Base-by-base conservation (phyloP, 2,113 vertebrate genomes). In the Dromiciops gliroides region DNA sequence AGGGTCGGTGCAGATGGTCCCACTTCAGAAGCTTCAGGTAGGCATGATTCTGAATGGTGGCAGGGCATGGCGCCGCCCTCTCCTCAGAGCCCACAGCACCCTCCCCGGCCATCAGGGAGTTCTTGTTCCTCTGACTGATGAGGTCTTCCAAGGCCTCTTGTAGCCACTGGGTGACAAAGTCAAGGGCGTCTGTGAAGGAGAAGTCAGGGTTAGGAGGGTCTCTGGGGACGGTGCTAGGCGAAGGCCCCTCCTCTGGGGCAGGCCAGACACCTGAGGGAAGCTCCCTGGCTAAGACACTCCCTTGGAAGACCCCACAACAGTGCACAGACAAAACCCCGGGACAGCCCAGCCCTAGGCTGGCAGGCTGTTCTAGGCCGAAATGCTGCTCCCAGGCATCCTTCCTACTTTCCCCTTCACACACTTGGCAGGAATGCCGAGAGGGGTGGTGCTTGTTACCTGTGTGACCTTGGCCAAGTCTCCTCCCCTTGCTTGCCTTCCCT, bases 161-260 rank as follows among this genome's bases (percentile, higher is more conserved):
- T 11, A 99, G 98, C 99, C 99, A 99, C 94, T 98, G 99, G 53
- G 99, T 99, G 91, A 99, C 99, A 97, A 99, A 99, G 97, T 99
- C 99, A 97, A 99, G 98, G 92, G 99, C 99, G 98, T 99, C 99
- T 99, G 95, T 48, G 98, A 97, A 96, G 96, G 23, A 96, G 90
- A 92, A 91, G 91, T 25, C 26, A 2, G 9, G 7, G n/a, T 67
- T 3, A 11, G 50, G n/a, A 75, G 83, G 89, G 25, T 83, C 89
- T 93, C 93, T 51, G 0, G 0, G 83, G 93, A 90, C 24, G 26
- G 24, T 90, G 50, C 50, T 23, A 4, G 23, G 49, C 52, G 25
- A 53, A 53, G 89, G 75, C 31, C 11, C 56, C 60, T 67, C 12
- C 12, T 37, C 31, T 67, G 6, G 31, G 56, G 28, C 56, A 60